phyloP scores from a whole-genome alignment of 2,888 invertebrate species.

The Rutpela maculata region DNA sequence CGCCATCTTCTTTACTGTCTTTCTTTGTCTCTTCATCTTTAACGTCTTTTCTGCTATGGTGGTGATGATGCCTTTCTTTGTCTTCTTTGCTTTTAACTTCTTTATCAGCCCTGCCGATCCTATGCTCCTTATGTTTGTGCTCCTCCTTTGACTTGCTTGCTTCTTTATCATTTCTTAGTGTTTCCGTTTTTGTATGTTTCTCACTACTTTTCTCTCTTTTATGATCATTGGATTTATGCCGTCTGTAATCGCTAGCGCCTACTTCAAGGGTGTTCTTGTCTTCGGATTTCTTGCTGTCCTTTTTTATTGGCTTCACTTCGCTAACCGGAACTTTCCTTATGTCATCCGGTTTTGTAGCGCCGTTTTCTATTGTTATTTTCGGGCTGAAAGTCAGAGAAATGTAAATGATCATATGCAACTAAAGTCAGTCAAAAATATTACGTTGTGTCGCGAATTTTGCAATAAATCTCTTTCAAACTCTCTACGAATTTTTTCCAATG shows the following conservation, averaged over 20 bases:
- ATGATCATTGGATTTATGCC: conserved; percentile 62
- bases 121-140: conserved; percentile 35
- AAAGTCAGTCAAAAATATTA: conserved; percentile 49
- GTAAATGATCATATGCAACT: neutral
- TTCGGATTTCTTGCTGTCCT: conserved; percentile 64
- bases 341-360: conserved; percentile 64
- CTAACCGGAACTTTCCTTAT: conserved; percentile 61
- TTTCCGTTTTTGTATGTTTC: conserved; percentile 21
- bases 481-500: conserved; percentile 68
- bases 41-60: conserved; percentile 32
- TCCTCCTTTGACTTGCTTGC: neutral
- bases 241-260: conserved; percentile 60
- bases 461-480: conserved; percentile 66
- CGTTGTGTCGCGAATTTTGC: conserved; percentile 68
- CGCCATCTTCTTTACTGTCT: neutral
- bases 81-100: conserved; percentile 28
- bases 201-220: conserved; percentile 48
- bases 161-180: neutral
- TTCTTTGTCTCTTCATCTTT: conserved; percentile 44
- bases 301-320: conserved; percentile 69
- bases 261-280: conserved; percentile 68
- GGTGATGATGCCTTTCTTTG: conserved; percentile 43
- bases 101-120: conserved; percentile 14
- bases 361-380: conserved; percentile 72
- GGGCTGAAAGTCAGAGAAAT: conserved; percentile 64